Evolutionary conservation across 2,797 vertebrate genomes (phyloP).

Genomic region (Iguana delicatissima): DNA sequence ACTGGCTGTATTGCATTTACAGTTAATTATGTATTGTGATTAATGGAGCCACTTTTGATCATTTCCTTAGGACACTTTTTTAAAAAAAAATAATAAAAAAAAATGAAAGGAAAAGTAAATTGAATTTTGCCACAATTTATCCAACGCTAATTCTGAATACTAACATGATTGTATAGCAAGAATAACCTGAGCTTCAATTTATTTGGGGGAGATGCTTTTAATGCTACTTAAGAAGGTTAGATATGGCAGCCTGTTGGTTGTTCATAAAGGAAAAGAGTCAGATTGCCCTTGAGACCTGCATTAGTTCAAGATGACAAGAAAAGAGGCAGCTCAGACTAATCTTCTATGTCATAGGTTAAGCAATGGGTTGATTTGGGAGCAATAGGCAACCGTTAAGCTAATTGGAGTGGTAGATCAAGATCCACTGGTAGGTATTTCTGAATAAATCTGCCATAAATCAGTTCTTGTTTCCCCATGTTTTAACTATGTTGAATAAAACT

Average conservation of each 20-base stretch:
- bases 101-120: constrained; percentile 59
- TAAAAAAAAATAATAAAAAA: constrained; percentile 51
- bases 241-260: not conserved
- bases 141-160: constrained; percentile 24
- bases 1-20: constrained; percentile 32
- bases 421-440: too few relatives aligned
- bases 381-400: too few relatives aligned
- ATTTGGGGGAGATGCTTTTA: constrained; percentile 2
- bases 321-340: not conserved
- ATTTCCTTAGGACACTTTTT: constrained; percentile 65
- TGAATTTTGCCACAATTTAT: constrained; percentile 61
- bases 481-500: too few relatives aligned
- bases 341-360: not conserved
- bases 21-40: constrained; percentile 63
- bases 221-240: not conserved
- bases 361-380: not conserved
- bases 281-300: not conserved
- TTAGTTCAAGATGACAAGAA: not conserved
- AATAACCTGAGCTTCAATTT: constrained; percentile 19
- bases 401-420: too few relatives aligned
- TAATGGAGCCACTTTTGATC: constrained; percentile 60
- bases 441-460: too few relatives aligned
- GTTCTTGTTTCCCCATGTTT: too few relatives aligned
- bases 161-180: constrained; percentile 34
- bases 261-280: not conserved